Evolutionary conservation across 2,888 invertebrate species (phyloP), one percentile per base, ranked within the genome.

Genomic region (Dinocampus coccinellae): DNA sequence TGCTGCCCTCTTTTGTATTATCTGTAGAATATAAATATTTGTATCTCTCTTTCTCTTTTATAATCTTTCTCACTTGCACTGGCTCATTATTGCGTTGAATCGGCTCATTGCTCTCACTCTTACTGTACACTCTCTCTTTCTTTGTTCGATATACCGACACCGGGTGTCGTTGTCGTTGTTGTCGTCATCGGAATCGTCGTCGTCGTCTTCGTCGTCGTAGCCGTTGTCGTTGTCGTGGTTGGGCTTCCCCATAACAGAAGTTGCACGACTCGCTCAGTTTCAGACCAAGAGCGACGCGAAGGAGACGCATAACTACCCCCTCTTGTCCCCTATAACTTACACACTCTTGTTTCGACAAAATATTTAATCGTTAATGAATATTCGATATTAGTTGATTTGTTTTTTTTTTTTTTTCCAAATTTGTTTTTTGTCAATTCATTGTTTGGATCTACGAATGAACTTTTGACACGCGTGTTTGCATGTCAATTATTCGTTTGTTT

Each of bases 211-310:
- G 65, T 72, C 72, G 74, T 71, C 53, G 71, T 68, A 71, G 77
- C 67, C 63, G 73, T 68, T 72, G 77, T 69, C 64, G 73, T 72
- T 63, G 73, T 69, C 70, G 34, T 74, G 75, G 80, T 75, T 69
- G 70, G 75, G 78, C 73, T 76, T 77, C 76, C 76, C 75, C 77
- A 76, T 75, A 74, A 74, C 70, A 47, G 76, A 80, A 80, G 77
- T 78, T 76, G 77, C 79, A 70, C 74, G 77, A 76, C 78, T 79
- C 78, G 79, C 78, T 82, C 82, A 82, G 83, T 82, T 79, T 80
- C 81, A 78, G 78, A 76, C 79, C 82, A 81, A 80, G 79, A 79
- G 78, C 76, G 75, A 76, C 73, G 68, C 75, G 71, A 75, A 70
- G 66, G 69, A 72, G 71, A 64, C 75, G 73, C 70, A 52, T 73